These are phyloP conservation scores for Boloria euphrosyne DNA, from an alignment of 2,888 invertebrate species.

Conservation along the genomic window DNA sequence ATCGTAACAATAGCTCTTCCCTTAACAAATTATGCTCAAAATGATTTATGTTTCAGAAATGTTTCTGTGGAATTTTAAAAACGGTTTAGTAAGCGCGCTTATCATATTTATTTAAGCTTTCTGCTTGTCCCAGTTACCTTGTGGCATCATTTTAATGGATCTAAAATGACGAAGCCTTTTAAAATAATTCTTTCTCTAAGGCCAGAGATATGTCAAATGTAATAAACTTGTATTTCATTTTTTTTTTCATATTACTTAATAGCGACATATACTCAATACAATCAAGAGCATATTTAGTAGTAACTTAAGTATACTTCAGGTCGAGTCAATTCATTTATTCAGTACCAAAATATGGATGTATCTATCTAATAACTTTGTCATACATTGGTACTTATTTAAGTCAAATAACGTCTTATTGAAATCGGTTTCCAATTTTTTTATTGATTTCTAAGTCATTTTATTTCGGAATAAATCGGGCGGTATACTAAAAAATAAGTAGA, in stretches of 20 bases:
- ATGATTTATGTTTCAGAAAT: conserved; percentile 19
- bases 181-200: conserved; percentile 10
- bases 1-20: conserved; percentile 5
- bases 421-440: too few species aligned
- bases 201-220: background rate
- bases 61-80: conserved; percentile 17
- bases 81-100: conserved; percentile 15
- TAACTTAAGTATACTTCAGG: too few species aligned
- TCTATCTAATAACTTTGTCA: too few species aligned
- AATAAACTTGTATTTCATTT: background rate
- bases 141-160: conserved; percentile 21
- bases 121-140: conserved; percentile 20
- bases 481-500: too few species aligned
- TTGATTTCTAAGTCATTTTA: too few species aligned
- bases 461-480: too few species aligned
- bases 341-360: too few species aligned
- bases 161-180: conserved; percentile 18
- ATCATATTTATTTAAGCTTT: conserved; percentile 29
- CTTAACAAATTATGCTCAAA: conserved; percentile 9
- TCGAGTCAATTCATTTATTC: too few species aligned
- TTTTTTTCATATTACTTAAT: background rate
- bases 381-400: too few species aligned
- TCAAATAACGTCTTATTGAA: too few species aligned
- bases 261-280: too few species aligned
- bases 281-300: too few species aligned